Conservation (phyloP, 1,140 invertebrate species). For the Danaus plexippus region DNA sequence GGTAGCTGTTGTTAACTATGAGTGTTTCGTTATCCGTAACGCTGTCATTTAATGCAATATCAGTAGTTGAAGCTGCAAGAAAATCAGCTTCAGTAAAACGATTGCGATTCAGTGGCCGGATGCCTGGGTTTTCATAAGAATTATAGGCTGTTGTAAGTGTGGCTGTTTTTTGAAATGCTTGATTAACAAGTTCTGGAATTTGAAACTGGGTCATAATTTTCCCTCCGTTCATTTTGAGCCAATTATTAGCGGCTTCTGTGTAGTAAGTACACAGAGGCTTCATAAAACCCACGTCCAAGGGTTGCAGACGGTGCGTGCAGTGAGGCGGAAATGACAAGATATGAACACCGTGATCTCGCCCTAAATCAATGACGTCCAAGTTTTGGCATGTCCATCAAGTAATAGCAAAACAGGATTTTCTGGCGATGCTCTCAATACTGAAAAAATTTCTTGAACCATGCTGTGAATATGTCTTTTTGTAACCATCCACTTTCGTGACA, state of each 20-base stretch:
- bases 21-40: too few relatives aligned
- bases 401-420: neutral
- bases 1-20: too few relatives aligned
- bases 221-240: slow-evolving; percentile 3
- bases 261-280: slow-evolving; percentile 1
- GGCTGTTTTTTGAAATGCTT: too few relatives aligned
- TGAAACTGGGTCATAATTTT: slow-evolving; percentile 8
- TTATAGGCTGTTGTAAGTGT: too few relatives aligned
- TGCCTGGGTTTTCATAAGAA: too few relatives aligned
- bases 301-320: too few relatives aligned
- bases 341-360: slow-evolving; percentile 1
- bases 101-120: slow-evolving; percentile 3
- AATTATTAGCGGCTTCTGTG: slow-evolving; percentile 3
- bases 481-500: neutral
- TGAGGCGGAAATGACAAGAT: neutral
- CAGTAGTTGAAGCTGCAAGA: slow-evolving; percentile 2
- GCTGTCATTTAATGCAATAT: neutral
- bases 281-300: neutral
- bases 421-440: neutral
- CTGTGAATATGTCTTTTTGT: too few relatives aligned
- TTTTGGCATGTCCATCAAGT: neutral
- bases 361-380: neutral
- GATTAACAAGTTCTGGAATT: neutral
- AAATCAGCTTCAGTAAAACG: slow-evolving; percentile 5
- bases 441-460: too few relatives aligned